Conservation (phyloP, 2,888 invertebrate species). For the Lepidonotus clava region DNA sequence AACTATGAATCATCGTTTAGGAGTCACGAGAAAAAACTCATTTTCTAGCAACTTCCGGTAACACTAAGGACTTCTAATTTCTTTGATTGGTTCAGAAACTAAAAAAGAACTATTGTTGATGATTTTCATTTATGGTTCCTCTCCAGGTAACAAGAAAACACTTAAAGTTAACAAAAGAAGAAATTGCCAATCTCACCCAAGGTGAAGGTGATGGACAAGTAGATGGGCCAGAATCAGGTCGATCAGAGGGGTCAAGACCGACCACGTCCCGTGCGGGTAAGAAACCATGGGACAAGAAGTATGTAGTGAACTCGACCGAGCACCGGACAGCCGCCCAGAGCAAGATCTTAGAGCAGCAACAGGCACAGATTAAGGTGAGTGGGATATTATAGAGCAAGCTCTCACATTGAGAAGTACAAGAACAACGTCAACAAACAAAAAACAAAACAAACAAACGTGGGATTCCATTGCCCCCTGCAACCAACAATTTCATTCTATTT, state of each 20-base stretch:
- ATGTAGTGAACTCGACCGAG: conserved; percentile 68
- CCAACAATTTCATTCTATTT: no score
- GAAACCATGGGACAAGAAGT: conserved; percentile 54
- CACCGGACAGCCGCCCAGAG: conserved; percentile 77
- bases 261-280: neutral
- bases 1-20: no score
- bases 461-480: no score
- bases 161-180: conserved; percentile 21
- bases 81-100: no score
- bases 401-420: no score
- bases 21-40: no score
- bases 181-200: conserved; percentile 41
- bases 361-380: conserved; percentile 69
- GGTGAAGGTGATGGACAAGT: conserved; percentile 27
- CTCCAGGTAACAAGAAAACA: conserved; percentile 26
- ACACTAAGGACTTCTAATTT: no score
- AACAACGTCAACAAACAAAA: no score
- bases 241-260: neutral
- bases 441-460: no score
- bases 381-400: neutral
- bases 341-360: conserved; percentile 76
- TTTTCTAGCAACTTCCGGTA: no score
- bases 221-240: neutral
- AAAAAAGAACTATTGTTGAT: no score
- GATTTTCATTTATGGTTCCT: no score